phyloP scores from a whole-genome alignment of 2,113 vertebrate genomes.

The Brachypteracias leptosomus region DNA sequence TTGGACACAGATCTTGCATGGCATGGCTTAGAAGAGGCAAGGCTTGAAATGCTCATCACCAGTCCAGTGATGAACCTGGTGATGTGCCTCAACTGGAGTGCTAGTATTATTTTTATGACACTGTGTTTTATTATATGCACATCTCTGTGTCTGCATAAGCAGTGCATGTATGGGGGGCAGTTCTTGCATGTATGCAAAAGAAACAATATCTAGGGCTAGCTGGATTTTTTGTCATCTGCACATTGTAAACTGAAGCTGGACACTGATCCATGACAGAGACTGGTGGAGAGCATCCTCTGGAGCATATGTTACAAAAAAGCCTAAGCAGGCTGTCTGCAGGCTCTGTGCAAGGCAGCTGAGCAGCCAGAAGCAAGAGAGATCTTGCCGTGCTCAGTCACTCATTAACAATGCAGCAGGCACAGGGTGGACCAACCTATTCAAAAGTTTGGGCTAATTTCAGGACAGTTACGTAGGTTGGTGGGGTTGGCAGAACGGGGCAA shows the following conservation, averaged over 20 bases:
- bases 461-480: background rate
- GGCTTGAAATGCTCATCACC: background rate
- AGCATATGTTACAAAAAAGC: background rate
- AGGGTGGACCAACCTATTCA: background rate
- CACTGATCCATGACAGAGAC: background rate
- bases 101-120: background rate
- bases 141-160: background rate
- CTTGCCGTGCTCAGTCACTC: slow-evolving; percentile 10
- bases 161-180: rapidly evolving
- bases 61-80: background rate
- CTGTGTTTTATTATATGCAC: background rate
- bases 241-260: background rate
- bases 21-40: background rate
- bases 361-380: slow-evolving; percentile 8
- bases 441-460: slow-evolving; percentile 26
- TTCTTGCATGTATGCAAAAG: background rate
- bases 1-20: background rate
- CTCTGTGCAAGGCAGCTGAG: background rate
- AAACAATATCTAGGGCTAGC: background rate
- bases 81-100: background rate
- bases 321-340: background rate
- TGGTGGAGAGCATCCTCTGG: background rate
- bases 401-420: background rate
- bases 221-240: background rate
- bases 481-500: background rate